A percentile compares a stretch with the other conserved stretches of the same genome.
phyloP scores from a whole-genome alignment of 2,888 invertebrate genomes.

The Xanthorhoe spadicearia region DNA sequence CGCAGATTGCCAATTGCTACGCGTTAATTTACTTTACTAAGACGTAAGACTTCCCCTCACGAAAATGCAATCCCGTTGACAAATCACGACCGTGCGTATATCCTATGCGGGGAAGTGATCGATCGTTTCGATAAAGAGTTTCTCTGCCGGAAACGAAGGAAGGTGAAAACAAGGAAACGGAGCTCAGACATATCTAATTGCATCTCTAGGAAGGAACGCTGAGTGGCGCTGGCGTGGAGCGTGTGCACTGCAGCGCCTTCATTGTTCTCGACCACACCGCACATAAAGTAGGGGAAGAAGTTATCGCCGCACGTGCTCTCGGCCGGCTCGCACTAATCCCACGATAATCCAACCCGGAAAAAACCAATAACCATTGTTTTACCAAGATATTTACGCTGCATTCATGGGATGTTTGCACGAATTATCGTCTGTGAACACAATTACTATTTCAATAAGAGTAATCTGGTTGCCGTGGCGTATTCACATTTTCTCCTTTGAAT shows the following conservation, averaged over 20 bases:
- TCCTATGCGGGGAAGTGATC: conserved; percentile 57
- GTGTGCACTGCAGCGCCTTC: conserved; percentile 47
- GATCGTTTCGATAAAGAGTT: conserved; percentile 63
- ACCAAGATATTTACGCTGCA: conserved; percentile 68
- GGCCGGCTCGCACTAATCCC: conserved; percentile 66
- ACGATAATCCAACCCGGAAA: conserved; percentile 79
- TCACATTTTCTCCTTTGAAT: conserved; percentile 49
- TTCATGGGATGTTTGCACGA: conserved; percentile 69
- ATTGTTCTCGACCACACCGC: conserved; percentile 58
- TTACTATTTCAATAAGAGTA: conserved; percentile 67
- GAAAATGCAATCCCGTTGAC: conserved; percentile 56
- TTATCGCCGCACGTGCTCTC: conserved; percentile 71
- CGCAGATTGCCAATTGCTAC: conserved; percentile 54
- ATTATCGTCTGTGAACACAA: conserved; percentile 64
- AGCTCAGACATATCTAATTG: conserved; percentile 63
- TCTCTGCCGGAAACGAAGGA: conserved; percentile 57
- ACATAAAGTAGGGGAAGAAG: conserved; percentile 43
- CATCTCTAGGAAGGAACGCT: conserved; percentile 58
- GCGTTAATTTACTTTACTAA: conserved; percentile 51
- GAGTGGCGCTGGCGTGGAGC: conserved; percentile 56
- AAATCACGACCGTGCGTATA: conserved; percentile 54
- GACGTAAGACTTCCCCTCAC: conserved; percentile 49
- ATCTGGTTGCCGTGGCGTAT: conserved; percentile 62
- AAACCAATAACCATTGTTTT: conserved; percentile 77
- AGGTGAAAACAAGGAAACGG: conserved; percentile 65